Base-by-base conservation (phyloP, 2,888 invertebrate genomes). In the Drosophila vallismaia region DNA sequence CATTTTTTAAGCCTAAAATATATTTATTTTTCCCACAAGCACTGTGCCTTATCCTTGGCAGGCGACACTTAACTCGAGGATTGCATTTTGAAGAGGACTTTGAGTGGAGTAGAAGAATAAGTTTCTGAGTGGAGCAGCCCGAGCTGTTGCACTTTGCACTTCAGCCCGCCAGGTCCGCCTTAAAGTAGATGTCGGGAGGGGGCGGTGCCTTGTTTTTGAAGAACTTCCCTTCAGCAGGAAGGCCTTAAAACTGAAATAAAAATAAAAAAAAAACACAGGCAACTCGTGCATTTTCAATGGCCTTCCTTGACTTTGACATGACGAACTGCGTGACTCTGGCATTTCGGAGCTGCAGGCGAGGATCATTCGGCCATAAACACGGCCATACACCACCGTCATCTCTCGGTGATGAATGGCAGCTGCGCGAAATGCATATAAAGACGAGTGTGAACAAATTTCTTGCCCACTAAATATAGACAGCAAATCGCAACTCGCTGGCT, bases 291-390 rank as follows among this genome's bases (percentile, higher is more conserved):
- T 63, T 58, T 12, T 44, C 52, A 53, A 52, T 48, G 66, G 48
- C 71, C 76, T 74, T 38, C 79, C 76, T 75, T 87, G 87, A 87
- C 86, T 86, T 87, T 87, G 87, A 87, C 85, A 81, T 86, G 88
- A 87, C 84, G 85, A 86, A 82, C 86, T 84, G 79, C 87, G 76
- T 75, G 77, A 71, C 74, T 74, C 48, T 75, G 82, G 78, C 79
- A 83, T 77, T 83, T 81, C 50, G 54, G 52, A 57, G 42, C 44
- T 62, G 40, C 38, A 38, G 46, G n/a, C 51, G 29, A 26, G 50
- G 60, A 56, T 50, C 48, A 53, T 12, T 45, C 44, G 60, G 50
- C 51, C 53, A 53, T 66, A 64, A 68, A 69, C 36, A 36, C 36
- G n/a, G n/a, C n/a, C n/a, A n/a, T n/a, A n/a, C 36, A 10, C 56